These are phyloP conservation scores for Lymantria dispar DNA, from an alignment of 2,888 invertebrate genomes.

Conservation along the genomic window DNA sequence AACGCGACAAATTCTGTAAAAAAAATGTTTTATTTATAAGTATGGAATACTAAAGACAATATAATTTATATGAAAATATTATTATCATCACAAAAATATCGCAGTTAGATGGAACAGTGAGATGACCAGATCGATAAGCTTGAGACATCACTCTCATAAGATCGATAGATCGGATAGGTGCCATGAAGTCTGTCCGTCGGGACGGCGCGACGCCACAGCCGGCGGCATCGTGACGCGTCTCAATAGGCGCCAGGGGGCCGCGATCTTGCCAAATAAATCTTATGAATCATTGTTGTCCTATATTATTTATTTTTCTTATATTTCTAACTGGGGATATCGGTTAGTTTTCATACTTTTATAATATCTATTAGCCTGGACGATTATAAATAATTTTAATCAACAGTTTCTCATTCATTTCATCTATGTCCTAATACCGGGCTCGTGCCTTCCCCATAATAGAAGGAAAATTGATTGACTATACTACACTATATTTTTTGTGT, in stretches of 20 bases:
- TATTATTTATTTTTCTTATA: conserved; percentile 49
- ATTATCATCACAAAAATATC: not conserved
- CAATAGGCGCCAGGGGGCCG: conserved; percentile 73
- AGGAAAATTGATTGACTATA: too few species aligned
- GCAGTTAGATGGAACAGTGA: not conserved
- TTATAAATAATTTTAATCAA: too few species aligned
- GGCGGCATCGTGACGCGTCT: conserved; percentile 15
- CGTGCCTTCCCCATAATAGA: too few species aligned
- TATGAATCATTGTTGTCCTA: conserved; percentile 41
- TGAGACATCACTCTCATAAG: conserved; percentile 34
- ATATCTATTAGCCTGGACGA: too few species aligned
- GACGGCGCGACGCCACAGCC: conserved; percentile 65
- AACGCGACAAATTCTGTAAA: too few species aligned
- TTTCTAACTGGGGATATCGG: conserved; percentile 22
- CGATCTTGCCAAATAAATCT: conserved; percentile 49
- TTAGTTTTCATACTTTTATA: conserved; percentile 4
- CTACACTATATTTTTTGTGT: too few species aligned
- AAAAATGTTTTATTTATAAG: too few species aligned
- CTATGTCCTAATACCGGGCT: too few species aligned
- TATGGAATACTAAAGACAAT: too few species aligned
- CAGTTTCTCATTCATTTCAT: too few species aligned
- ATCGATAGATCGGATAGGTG: conserved; percentile 54
- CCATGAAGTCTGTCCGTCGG: conserved; percentile 69
- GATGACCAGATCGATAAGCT: not conserved
- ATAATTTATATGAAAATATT: too few species aligned